Evolutionary conservation across 2,888 invertebrate genomes (phyloP).

Genomic region (Miltochrista miniata): DNA sequence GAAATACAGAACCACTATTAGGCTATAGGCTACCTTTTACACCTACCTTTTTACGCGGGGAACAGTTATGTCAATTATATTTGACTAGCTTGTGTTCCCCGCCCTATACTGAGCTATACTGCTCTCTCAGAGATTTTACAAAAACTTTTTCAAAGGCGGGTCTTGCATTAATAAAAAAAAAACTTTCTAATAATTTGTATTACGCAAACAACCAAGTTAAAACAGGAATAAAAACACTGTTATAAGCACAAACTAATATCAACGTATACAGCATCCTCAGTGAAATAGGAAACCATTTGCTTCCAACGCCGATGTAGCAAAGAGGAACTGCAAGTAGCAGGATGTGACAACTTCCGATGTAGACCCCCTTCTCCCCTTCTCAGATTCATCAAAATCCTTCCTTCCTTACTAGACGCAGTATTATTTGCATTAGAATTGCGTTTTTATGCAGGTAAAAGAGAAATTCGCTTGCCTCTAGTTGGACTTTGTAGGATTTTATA

Average conservation of each 20-base stretch:
- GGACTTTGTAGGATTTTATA: background rate
- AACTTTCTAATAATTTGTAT: background rate
- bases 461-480: background rate
- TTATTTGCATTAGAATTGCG: slow-evolving; percentile 26
- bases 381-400: slow-evolving; percentile 17
- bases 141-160: too few relatives aligned
- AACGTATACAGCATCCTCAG: slow-evolving; percentile 31
- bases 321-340: slow-evolving; percentile 21
- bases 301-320: slow-evolving; percentile 18
- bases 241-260: background rate
- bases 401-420: slow-evolving; percentile 13
- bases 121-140: too few relatives aligned
- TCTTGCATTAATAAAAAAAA: too few relatives aligned
- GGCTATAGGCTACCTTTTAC: too few relatives aligned
- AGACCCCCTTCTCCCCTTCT: slow-evolving; percentile 1
- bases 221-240: background rate
- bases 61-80: too few relatives aligned
- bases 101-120: too few relatives aligned
- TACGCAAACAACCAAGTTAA: background rate
- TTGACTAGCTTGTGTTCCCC: too few relatives aligned
- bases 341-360: slow-evolving; percentile 30
- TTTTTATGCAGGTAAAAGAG: slow-evolving; percentile 10
- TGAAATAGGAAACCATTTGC: slow-evolving; percentile 29
- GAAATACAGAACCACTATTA: too few relatives aligned
- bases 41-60: too few relatives aligned